Conservation (phyloP, 2,797 vertebrate genomes). For the Erpetoichthys calabaricus region DNA sequence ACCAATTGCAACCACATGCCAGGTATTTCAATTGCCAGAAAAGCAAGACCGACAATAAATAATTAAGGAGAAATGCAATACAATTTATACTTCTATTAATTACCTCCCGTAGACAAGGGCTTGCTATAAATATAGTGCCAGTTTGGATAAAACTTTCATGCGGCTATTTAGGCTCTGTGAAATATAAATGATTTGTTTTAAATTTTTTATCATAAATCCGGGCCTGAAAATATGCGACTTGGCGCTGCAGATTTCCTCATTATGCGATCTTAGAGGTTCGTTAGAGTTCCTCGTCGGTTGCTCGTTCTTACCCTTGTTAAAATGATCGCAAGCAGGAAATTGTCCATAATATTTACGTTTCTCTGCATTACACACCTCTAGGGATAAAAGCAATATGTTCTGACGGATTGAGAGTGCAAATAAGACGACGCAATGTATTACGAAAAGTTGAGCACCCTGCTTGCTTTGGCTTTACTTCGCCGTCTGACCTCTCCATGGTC, state of each 20-base stretch:
- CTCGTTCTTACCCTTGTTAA: conserved; percentile 8
- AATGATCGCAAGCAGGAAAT: conserved; percentile 2
- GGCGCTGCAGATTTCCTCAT: conserved; percentile 23
- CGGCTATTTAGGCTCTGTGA: conserved; percentile 64
- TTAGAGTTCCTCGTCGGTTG: conserved; percentile 14
- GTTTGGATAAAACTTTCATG: conserved; percentile 69
- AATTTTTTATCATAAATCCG: conserved; percentile 71
- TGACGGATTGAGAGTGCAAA: not conserved
- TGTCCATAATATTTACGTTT: conserved; percentile 1
- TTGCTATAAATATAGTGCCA: conserved; percentile 48
- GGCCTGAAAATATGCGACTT: conserved; percentile 36
- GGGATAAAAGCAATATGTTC: conserved; percentile 1
- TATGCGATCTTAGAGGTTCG: conserved; percentile 16
- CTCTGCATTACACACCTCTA: conserved; percentile 1
- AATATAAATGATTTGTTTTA: conserved; percentile 75
- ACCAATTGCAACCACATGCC: too few species aligned
- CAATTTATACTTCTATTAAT: conserved; percentile 61
- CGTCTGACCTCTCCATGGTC: conserved; percentile 27
- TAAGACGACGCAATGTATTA: conserved; percentile 7
- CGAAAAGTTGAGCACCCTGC: conserved; percentile 1
- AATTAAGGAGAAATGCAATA: conserved; percentile 24
- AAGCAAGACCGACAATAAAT: conserved; percentile 7
- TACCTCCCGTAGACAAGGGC: conserved; percentile 41
- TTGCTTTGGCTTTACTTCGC: not conserved
- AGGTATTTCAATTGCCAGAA: too few species aligned